phyloP scores from a whole-genome alignment of 2,797 vertebrate genomes.

The Chiloscyllium punctatum region DNA sequence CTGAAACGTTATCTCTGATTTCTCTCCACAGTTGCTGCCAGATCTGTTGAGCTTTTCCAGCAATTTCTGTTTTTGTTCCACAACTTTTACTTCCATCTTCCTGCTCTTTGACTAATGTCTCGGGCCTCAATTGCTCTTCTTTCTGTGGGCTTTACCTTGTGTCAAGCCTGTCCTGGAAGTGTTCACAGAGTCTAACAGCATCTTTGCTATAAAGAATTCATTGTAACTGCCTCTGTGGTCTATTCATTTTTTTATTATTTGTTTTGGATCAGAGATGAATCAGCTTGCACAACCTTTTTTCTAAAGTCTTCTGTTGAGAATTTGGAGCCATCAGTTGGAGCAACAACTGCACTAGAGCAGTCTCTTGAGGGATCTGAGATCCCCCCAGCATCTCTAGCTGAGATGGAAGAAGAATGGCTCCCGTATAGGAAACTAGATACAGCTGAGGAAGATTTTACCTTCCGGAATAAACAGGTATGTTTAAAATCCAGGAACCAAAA shows the following conservation, averaged over 20 bases:
- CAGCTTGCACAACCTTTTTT: constrained; percentile 58
- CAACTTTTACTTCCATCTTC: too few relatives aligned
- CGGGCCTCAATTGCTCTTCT: too few relatives aligned
- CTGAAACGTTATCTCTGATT: too few relatives aligned
- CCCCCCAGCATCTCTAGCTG: not conserved
- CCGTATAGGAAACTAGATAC: constrained; percentile 47
- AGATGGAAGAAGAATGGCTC: constrained; percentile 55
- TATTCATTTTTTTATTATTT: not conserved
- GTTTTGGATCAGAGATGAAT: constrained; percentile 54
- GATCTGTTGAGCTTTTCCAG: too few relatives aligned
- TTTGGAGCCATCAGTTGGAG: not conserved
- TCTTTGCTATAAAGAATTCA: not conserved
- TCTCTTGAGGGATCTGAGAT: not conserved
- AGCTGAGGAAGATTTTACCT: constrained; percentile 59
- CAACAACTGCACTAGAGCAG: not conserved
- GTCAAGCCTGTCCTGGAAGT: not conserved
- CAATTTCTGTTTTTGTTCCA: too few relatives aligned
- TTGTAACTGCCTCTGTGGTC: not conserved
- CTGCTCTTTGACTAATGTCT: too few relatives aligned
- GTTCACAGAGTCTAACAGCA: not conserved
- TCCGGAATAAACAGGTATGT: constrained; percentile 63
- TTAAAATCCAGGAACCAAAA: not conserved
- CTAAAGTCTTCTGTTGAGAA: constrained; percentile 39
- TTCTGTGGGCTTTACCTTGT: not conserved
- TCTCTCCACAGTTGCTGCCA: too few relatives aligned